Conservation (phyloP, 1,140 invertebrate genomes). For the Drosophila rhopaloa region DNA sequence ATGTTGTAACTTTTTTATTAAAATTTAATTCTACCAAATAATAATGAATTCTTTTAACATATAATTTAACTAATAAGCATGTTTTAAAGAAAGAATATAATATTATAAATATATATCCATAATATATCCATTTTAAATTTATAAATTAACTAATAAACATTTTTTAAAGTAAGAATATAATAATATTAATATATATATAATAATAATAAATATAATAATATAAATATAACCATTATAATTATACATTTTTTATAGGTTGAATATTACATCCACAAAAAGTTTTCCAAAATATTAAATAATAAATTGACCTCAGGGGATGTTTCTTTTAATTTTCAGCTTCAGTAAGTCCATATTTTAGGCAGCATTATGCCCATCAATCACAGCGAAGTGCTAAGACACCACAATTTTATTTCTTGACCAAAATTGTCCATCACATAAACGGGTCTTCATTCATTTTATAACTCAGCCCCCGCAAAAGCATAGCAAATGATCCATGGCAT, state of each 20-base stretch:
- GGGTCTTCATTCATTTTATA: constrained; percentile 32
- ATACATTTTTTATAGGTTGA: no score
- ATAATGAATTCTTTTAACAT: no score
- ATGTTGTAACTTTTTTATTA: neutral
- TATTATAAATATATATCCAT: no score
- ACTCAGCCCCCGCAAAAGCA: constrained; percentile 29
- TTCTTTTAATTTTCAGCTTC: constrained; percentile 20
- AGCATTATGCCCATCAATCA: constrained; percentile 22
- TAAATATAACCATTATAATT: no score
- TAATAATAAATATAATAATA: no score
- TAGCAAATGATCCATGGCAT: constrained; percentile 66
- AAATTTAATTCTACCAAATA: no score
- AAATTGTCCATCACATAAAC: constrained; percentile 46
- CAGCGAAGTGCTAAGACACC: constrained; percentile 7
- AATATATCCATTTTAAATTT: no score
- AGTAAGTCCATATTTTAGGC: constrained; percentile 6
- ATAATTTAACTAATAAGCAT: no score
- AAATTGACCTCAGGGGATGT: neutral
- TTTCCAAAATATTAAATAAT: constrained; percentile 2
- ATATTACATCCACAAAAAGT: neutral
- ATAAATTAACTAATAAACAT: no score
- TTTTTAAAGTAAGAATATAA: no score
- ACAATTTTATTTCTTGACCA: constrained; percentile 15
- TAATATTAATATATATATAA: no score
- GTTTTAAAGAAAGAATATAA: no score